Base-by-base conservation (phyloP, 2,888 invertebrate species). In the Campoletis raptor region DNA sequence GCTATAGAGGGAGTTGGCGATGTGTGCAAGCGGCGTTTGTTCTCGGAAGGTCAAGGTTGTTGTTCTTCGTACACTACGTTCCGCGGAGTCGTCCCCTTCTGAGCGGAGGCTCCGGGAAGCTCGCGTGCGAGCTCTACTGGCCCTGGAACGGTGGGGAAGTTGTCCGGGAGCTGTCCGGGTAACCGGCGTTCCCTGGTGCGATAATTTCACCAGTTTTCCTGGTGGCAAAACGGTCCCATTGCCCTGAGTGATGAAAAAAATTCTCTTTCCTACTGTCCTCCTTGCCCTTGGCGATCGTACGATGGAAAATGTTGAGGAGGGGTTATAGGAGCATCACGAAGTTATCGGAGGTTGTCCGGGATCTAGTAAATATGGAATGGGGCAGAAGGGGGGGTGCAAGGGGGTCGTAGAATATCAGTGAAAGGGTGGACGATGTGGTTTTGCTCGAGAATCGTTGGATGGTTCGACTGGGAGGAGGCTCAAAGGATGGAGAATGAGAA, bases 11-110 rank as follows among this genome's bases (percentile, higher is more conserved):
- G 2, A 52, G 73, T 67, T 36, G 8, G 30, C 9, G 61, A 84
- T 66, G 61, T 52, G 78, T 57, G 52, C 36, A 18, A 15, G 90
- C 89, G 90, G 89, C 90, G 90, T 89, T 86, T 90, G 89, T 90
- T 90, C 88, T 91, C 92, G 92, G 93, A 93, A 94, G 94, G 94
- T 94, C 94, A 94, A 94, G 94, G 94, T 93, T 93, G 91, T 87
- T 90, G 90, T 57, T 30, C 30, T 48, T 66, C 54, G 78, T 30
- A 82, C 42, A 48, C 37, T 36, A 10, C 70, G 37, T 85, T 85
- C 85, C 80, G 21, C 82, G 87, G 88, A 89, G 89, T 88, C n/a
- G n/a, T n/a, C n/a, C 87, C 78, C 64, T 69, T 30, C 66, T 76
- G n/a, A 30, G 30, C 40, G 6, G 64, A 12, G 8, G 15, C 61